These are phyloP conservation scores for Oligia latruncula DNA, from an alignment of 2,888 invertebrate genomes.

Conservation along the genomic window DNA sequence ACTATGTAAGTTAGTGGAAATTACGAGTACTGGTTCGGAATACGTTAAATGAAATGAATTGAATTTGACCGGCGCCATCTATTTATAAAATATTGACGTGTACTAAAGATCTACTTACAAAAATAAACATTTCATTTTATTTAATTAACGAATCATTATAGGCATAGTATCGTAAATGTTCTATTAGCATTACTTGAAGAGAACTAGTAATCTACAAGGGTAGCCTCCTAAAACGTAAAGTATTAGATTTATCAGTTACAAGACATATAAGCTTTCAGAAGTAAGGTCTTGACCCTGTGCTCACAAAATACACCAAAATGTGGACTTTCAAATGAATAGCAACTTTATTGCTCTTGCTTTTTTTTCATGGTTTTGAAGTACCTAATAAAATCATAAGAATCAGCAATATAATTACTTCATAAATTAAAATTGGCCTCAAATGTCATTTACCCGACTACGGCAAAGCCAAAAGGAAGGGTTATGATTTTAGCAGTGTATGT, in stretches of 20 bases:
- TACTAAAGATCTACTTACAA: too few relatives aligned
- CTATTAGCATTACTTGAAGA: neutral
- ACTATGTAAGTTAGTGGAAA: neutral
- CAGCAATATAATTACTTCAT: too few relatives aligned
- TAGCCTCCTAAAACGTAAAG: constrained; percentile 12
- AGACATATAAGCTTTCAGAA: constrained; percentile 12
- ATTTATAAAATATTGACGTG: too few relatives aligned
- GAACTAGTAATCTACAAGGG: constrained; percentile 11
- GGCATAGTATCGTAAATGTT: constrained; percentile 7
- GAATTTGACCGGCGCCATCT: too few relatives aligned
- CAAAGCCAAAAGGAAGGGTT: too few relatives aligned
- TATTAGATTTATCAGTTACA: constrained; percentile 23
- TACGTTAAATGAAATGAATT: neutral
- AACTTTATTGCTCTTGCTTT: too few relatives aligned
- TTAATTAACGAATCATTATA: neutral
- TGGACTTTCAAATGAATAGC: neutral
- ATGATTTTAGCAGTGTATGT: too few relatives aligned
- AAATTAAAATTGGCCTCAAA: too few relatives aligned
- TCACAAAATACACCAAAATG: neutral
- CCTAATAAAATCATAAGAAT: too few relatives aligned
- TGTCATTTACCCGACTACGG: too few relatives aligned
- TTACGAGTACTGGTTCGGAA: neutral
- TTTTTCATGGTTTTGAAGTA: too few relatives aligned
- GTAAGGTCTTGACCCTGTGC: constrained; percentile 10
- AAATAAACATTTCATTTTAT: too few relatives aligned